Base-by-base conservation (phyloP, 2,888 invertebrate genomes). In the Cantharis rufa region DNA sequence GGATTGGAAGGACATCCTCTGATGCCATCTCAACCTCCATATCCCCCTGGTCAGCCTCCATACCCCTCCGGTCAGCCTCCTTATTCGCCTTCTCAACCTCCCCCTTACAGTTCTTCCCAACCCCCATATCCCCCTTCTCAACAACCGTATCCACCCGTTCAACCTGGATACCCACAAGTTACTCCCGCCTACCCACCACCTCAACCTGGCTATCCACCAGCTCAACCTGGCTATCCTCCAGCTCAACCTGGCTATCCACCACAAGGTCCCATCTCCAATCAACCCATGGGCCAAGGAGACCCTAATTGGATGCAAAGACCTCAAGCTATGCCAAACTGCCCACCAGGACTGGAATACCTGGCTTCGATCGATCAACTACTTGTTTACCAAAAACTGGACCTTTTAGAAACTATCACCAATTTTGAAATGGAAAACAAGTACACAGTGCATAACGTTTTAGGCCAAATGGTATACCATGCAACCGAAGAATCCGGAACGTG, bases 371-470 rank as follows among this genome's bases (percentile, higher is more conserved):
- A 95, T 86, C 92, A 92, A 82, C 89, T 95, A 71, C 89, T 94
- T 79, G 91, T 95, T 77, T 92, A 93, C 82, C 94, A 94, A 86
- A 92, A 93, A 87, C 91, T 94, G 15, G 94, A 94, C 84, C 70
- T 64, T 73, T 66, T 82, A 61, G 84, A 88, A 92, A 96, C 94
- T 9, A 91, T 96, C 80, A 92, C 93, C 80, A 96, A 96, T 15
- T 96, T 94, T 88, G 96, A 97, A 88, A 95, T 95, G 10, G 94
- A 95, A 86, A 98, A 97, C 86, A 96, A 96, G 87, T 98, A 95
- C 87, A 93, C 94, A 62, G 89, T 97, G 62, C 93, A 94, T 89
- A 95, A 96, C 87, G 91, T 91, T 78, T 86, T 92, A 77, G 95
- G 95, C 0, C 94, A 96, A 87, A 93, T 93, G 87, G 90, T 96